These are phyloP conservation scores for Thamnophis sirtalis DNA, from an alignment of 2,113 vertebrate genomes.

Conservation along the genomic window DNA sequence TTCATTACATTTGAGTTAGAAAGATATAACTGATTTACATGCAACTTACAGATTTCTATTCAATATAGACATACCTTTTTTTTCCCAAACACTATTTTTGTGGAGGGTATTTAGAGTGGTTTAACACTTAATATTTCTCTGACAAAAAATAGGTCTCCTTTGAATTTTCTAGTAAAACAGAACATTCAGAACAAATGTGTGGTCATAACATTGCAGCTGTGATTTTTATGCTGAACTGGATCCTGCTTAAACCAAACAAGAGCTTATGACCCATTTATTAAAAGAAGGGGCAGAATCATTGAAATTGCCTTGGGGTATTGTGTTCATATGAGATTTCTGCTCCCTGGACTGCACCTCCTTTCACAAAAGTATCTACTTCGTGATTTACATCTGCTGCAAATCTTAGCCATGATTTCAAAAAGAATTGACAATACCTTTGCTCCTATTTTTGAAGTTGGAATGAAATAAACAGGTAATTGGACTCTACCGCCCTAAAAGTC, in stretches of 20 bases:
- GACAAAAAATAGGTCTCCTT: neutral
- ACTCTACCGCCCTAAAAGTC: neutral
- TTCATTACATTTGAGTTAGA: neutral
- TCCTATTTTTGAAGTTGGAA: neutral
- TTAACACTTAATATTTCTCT: neutral
- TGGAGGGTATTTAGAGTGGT: neutral
- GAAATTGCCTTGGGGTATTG: conserved; percentile 1
- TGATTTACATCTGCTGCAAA: neutral
- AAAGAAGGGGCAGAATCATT: neutral
- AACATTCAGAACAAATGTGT: neutral
- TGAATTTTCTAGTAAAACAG: neutral
- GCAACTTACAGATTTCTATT: neutral
- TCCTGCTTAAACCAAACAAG: neutral
- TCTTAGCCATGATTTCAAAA: neutral
- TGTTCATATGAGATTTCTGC: neutral
- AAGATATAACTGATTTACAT: neutral
- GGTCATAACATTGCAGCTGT: neutral
- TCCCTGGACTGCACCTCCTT: neutral
- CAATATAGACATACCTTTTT: neutral
- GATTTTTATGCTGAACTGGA: neutral
- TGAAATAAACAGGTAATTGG: neutral
- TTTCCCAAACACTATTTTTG: neutral
- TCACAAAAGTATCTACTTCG: neutral
- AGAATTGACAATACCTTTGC: neutral
- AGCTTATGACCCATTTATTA: neutral